These are phyloP conservation scores for Esox lucius DNA, from an alignment of 2,797 vertebrate genomes.

Conservation along the genomic window DNA sequence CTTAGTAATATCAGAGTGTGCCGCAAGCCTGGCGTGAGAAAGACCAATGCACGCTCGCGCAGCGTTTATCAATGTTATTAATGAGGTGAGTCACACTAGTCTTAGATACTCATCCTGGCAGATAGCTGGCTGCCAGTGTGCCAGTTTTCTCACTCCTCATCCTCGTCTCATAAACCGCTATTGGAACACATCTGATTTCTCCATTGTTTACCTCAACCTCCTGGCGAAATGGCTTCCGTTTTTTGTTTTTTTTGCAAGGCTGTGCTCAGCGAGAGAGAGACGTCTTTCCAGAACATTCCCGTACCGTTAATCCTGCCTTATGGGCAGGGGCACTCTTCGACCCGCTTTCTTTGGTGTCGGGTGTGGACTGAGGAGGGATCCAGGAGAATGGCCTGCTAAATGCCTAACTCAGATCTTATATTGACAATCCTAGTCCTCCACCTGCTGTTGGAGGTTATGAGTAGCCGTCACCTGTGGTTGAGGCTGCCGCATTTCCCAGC, in stretches of 20 bases:
- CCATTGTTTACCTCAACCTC: conserved; percentile 19
- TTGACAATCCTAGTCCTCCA: too few species aligned
- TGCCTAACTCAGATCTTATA: background rate
- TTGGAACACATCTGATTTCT: conserved; percentile 9
- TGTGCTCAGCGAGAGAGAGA: conserved; percentile 16
- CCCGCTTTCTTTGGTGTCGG: conserved; percentile 20
- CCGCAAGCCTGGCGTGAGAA: background rate
- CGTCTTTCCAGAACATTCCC: conserved; percentile 19
- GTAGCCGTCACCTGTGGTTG: too few species aligned
- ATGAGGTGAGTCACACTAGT: conserved; percentile 32
- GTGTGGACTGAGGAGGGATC: background rate
- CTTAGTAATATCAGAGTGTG: background rate
- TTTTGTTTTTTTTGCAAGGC: conserved; percentile 18
- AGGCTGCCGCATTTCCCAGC: too few species aligned
- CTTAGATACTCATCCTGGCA: conserved; percentile 14
- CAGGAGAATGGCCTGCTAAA: background rate
- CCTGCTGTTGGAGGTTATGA: too few species aligned
- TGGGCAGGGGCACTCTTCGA: conserved; percentile 14
- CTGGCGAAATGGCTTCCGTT: conserved; percentile 23
- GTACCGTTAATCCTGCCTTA: conserved; percentile 25
- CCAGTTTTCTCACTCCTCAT: conserved; percentile 11
- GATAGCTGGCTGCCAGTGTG: conserved; percentile 3
- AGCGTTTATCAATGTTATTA: conserved; percentile 24
- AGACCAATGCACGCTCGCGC: background rate
- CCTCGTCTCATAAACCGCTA: conserved; percentile 16